A percentile compares a stretch with the other conserved stretches of the same genome.
Conservation (phyloP, 2,113 vertebrate species). For the Gobiocypris rarus region DNA sequence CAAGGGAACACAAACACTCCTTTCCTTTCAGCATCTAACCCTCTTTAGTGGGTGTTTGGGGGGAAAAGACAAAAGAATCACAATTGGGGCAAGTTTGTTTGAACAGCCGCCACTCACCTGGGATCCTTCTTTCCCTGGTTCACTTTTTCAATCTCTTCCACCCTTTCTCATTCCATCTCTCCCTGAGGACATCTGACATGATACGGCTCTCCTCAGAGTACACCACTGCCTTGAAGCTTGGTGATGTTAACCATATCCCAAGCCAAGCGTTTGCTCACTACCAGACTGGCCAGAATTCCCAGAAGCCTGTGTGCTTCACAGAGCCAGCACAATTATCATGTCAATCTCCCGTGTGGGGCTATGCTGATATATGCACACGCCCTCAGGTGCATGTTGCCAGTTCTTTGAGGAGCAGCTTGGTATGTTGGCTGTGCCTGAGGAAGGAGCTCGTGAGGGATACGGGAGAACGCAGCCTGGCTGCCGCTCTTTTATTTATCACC, state of each 20-base stretch:
- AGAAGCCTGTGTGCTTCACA: conserved; percentile 84
- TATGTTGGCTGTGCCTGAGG: conserved; percentile 72
- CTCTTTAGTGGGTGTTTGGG: conserved; percentile 62
- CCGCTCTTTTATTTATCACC: neutral
- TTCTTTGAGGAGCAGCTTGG: conserved; percentile 81
- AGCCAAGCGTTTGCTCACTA: conserved; percentile 91
- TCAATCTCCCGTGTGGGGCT: conserved; percentile 90
- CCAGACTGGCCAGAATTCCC: conserved; percentile 88
- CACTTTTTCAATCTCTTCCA: conserved; percentile 58
- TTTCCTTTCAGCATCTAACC: conserved; percentile 40
- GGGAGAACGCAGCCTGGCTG: conserved; percentile 35
- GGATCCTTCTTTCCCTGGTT: conserved; percentile 64
- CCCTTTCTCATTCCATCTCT: conserved; percentile 71
- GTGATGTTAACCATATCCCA: conserved; percentile 90
- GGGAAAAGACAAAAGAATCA: conserved; percentile 61
- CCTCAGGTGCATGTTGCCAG: conserved; percentile 82
- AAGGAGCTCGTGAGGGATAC: conserved; percentile 56
- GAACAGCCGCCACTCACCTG: conserved; percentile 64
- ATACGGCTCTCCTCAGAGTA: conserved; percentile 87
- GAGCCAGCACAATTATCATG: conserved; percentile 91
- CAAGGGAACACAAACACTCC: conserved; percentile 42
- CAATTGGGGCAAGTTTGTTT: conserved; percentile 70
- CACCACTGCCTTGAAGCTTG: conserved; percentile 87
- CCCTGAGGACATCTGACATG: conserved; percentile 88
- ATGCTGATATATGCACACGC: conserved; percentile 86